Percentiles rank a stretch among this genome's conserved stretches.
These are phyloP conservation scores for Danaus plexippus DNA, from an alignment of 1,140 invertebrate genomes.

Conservation along the genomic window DNA sequence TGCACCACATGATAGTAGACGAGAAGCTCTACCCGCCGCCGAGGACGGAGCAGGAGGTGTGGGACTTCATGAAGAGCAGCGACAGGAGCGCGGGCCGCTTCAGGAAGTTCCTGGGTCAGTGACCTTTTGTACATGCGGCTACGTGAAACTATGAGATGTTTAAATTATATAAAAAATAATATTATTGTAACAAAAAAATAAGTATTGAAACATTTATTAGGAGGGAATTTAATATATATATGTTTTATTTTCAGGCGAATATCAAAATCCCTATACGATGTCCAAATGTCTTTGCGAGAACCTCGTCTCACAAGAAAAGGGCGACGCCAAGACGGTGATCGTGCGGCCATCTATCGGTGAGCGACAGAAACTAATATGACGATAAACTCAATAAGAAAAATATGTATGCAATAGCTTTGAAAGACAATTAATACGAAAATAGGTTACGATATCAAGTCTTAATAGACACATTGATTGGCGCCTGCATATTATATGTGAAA, in stretches of 20 bases:
- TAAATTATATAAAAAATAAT: too few relatives aligned
- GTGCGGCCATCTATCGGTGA: slow-evolving; percentile 28
- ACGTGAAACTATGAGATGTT: too few relatives aligned
- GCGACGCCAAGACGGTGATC: slow-evolving; percentile 19
- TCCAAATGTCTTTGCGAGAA: slow-evolving; percentile 22
- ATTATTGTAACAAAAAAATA: too few relatives aligned
- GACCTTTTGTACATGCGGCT: too few relatives aligned
- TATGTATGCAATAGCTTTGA: too few relatives aligned
- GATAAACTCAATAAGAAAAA: too few relatives aligned
- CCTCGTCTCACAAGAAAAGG: slow-evolving; percentile 13
- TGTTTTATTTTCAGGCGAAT: slow-evolving; percentile 12
- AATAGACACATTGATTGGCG: too few relatives aligned
- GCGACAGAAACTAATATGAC: not conserved
- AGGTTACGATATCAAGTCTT: too few relatives aligned
- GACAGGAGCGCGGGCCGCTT: not conserved
- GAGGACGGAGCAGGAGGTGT: slow-evolving; percentile 9
- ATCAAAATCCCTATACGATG: slow-evolving; percentile 20
- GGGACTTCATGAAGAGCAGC: not conserved
- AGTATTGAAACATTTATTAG: too few relatives aligned
- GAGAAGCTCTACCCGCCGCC: slow-evolving; percentile 12
- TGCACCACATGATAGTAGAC: slow-evolving; percentile 5
- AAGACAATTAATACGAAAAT: too few relatives aligned
- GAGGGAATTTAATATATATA: slow-evolving; percentile 1
- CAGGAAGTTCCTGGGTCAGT: slow-evolving; percentile 16
- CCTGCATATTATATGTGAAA: too few relatives aligned